A percentile compares a stretch with the other conserved stretches of the same genome.
phyloP scores from a whole-genome alignment of 2,113 vertebrate species.

The Turnix velox region DNA sequence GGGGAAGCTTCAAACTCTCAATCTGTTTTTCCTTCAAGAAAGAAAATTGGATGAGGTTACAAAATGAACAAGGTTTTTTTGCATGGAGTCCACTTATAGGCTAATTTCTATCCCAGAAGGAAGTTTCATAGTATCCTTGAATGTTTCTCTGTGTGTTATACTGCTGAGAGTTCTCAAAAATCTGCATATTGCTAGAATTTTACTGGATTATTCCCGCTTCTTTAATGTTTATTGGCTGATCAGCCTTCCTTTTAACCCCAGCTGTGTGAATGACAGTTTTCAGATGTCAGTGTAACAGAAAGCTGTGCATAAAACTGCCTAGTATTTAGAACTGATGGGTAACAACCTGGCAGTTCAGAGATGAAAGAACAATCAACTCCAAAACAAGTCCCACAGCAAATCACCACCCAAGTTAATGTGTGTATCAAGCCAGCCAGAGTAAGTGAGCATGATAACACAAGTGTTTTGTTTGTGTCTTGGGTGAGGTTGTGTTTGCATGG shows the following conservation, averaged over 20 bases:
- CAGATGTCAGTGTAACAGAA: conserved; percentile 53
- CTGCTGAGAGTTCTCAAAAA: conserved; percentile 44
- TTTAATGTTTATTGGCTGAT: not conserved
- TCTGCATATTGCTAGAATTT: conserved; percentile 27
- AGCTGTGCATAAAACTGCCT: not conserved
- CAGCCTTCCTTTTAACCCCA: conserved; percentile 31
- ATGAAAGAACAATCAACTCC: rapidly evolving
- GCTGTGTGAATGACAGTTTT: conserved; percentile 64
- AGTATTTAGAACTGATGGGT: not conserved
- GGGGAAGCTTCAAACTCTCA: not conserved
- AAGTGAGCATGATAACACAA: rapidly evolving
- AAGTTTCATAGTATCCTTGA: conserved; percentile 46
- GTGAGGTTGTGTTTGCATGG: not conserved
- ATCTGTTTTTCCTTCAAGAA: not conserved
- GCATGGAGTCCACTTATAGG: not conserved
- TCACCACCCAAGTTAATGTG: rapidly evolving
- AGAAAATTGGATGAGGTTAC: not conserved
- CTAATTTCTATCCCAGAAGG: conserved; percentile 5
- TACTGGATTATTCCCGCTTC: not conserved
- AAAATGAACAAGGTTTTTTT: not conserved
- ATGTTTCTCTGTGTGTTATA: conserved; percentile 28
- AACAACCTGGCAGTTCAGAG: not conserved
- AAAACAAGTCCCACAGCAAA: not conserved
- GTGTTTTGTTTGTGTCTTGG: not conserved
- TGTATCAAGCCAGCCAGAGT: rapidly evolving